phyloP scores from a whole-genome alignment of 2,888 invertebrate species.

The Caenorhabditis drosophilae region DNA sequence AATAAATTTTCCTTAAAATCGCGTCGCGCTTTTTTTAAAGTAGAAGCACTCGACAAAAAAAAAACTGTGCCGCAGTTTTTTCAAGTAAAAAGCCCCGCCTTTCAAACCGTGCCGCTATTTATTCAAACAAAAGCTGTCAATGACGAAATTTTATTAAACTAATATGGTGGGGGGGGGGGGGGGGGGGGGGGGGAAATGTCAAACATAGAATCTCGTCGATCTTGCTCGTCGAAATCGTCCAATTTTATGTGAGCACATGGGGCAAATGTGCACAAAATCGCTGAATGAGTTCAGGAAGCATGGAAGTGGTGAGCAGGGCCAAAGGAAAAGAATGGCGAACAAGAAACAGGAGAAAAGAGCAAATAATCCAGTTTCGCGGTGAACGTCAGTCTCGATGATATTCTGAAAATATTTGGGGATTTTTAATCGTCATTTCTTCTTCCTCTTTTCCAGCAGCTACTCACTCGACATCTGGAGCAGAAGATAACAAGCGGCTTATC shows the following conservation, averaged over 20 bases:
- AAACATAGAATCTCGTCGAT: slow-evolving; percentile 57
- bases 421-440: too few relatives aligned
- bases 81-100: too few relatives aligned
- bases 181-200: too few relatives aligned
- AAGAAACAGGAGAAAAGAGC: slow-evolving; percentile 52
- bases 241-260: slow-evolving; percentile 57
- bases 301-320: slow-evolving; percentile 64
- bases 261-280: slow-evolving; percentile 63
- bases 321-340: slow-evolving; percentile 54
- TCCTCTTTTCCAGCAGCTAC: too few relatives aligned
- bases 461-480: slow-evolving; percentile 62
- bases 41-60: too few relatives aligned
- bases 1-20: too few relatives aligned
- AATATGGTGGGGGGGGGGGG: too few relatives aligned
- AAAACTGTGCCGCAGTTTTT: too few relatives aligned
- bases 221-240: slow-evolving; percentile 55
- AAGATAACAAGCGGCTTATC: slow-evolving; percentile 52
- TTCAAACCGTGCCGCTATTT: too few relatives aligned
- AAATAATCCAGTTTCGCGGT: slow-evolving; percentile 57
- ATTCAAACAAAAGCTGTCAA: too few relatives aligned
- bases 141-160: too few relatives aligned
- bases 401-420: slow-evolving; percentile 54
- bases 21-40: too few relatives aligned
- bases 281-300: slow-evolving; percentile 58
- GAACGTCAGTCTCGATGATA: slow-evolving; percentile 58